Evolutionary conservation across 2,888 invertebrate genomes (phyloP).

Genomic region (Liopterus haemorrhoidalis): DNA sequence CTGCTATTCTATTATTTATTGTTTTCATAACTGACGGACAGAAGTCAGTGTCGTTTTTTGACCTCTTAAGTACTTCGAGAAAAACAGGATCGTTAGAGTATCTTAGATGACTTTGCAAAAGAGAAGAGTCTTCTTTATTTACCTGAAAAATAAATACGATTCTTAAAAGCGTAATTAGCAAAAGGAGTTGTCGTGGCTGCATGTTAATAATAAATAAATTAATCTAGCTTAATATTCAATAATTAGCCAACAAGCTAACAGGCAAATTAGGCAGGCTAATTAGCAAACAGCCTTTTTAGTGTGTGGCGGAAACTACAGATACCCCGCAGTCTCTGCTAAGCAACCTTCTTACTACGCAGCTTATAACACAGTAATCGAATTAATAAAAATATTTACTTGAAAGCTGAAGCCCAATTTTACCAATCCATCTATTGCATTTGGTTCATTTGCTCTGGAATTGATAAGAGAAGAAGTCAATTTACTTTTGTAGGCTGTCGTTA

Average conservation of each 20-base stretch:
- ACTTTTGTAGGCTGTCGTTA: slow-evolving; percentile 16
- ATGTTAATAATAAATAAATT: no score
- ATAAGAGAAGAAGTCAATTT: slow-evolving; percentile 16
- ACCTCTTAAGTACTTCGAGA: slow-evolving; percentile 8
- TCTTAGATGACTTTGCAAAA: slow-evolving; percentile 11
- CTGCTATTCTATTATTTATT: background rate
- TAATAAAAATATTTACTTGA: slow-evolving; percentile 5
- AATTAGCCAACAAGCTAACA: no score
- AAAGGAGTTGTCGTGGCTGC: no score
- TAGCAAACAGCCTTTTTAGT: no score
- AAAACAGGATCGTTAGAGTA: slow-evolving; percentile 12
- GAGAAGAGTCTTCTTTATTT: slow-evolving; percentile 12
- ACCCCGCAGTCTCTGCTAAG: no score
- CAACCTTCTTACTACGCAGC: no score
- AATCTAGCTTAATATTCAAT: no score
- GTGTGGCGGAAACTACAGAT: no score
- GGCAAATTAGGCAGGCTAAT: no score
- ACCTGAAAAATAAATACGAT: slow-evolving; percentile 7
- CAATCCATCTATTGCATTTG: slow-evolving; percentile 14
- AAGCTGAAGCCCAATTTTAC: slow-evolving; percentile 11
- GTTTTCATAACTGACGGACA: slow-evolving; percentile 11
- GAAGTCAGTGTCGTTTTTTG: slow-evolving; percentile 4
- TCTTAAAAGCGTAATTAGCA: no score
- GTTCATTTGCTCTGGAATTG: slow-evolving; percentile 11
- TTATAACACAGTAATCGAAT: no score